Percentiles rank a stretch among this genome's conserved stretches.
phyloP scores from a whole-genome alignment of 2,113 vertebrate genomes.

The Psophia crepitans region DNA sequence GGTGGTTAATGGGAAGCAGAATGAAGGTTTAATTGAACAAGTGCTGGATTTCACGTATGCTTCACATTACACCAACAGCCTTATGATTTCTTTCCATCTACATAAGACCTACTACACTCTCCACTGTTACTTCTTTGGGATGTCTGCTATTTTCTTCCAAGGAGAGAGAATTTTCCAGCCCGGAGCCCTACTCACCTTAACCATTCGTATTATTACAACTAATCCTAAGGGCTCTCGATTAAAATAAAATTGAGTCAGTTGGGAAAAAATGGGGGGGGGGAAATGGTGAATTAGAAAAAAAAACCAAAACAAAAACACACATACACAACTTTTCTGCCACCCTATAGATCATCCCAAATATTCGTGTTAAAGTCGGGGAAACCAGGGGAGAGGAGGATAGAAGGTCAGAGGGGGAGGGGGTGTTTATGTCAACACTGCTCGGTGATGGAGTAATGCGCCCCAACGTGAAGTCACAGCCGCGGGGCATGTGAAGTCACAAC shows the following conservation, averaged over 20 bases:
- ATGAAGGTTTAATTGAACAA: not conserved
- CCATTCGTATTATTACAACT: not conserved
- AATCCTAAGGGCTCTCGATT: not conserved
- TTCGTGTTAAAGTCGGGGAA: not conserved
- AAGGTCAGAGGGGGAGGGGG: not conserved
- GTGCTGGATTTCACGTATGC: not conserved
- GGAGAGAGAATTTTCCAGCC: not conserved
- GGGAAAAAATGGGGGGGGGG: not conserved
- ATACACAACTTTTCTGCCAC: not conserved
- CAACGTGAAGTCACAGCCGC: not conserved
- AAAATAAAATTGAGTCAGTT: not conserved
- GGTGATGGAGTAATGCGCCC: not conserved
- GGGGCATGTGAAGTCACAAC: not conserved
- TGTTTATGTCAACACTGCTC: not conserved
- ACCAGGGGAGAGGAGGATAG: not conserved
- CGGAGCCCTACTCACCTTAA: not conserved
- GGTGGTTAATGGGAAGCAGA: not conserved
- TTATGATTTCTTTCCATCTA: not conserved
- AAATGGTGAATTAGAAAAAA: not conserved
- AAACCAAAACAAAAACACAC: not conserved
- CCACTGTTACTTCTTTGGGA: not conserved
- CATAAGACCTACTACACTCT: not conserved
- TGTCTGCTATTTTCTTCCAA: not conserved
- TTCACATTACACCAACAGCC: not conserved
- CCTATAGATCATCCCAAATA: not conserved